Percentiles rank a stretch among this genome's conserved stretches.
phyloP scores from a whole-genome alignment of 2,888 invertebrate species.

The Torymus auratus region DNA sequence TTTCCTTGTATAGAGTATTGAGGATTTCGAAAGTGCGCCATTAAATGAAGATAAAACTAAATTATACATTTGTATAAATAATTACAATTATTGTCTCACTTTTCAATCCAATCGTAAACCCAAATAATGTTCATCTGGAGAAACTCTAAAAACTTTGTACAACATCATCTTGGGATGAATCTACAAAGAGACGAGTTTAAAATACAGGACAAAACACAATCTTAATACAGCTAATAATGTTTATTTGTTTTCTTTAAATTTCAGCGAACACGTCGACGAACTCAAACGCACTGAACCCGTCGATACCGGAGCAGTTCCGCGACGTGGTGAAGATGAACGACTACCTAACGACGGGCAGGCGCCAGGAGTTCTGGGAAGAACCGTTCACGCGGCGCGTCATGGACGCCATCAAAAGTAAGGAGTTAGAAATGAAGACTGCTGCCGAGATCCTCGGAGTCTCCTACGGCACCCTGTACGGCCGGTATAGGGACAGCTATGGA shows the following conservation, averaged over 20 bases:
- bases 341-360: conserved; percentile 88
- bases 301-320: conserved; percentile 76
- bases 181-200: too few species aligned
- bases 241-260: conserved; percentile 6
- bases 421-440: conserved; percentile 95
- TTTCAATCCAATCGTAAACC: too few species aligned
- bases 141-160: conserved; percentile 3
- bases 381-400: conserved; percentile 91
- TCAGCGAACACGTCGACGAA: conserved; percentile 71
- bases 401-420: conserved; percentile 93
- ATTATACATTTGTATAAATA: too few species aligned
- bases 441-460: conserved; percentile 93
- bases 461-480: conserved; percentile 92
- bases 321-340: conserved; percentile 92
- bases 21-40: too few species aligned
- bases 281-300: conserved; percentile 72
- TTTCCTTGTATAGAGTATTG: too few species aligned
- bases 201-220: too few species aligned
- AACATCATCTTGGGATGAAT: too few species aligned
- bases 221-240: too few species aligned
- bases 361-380: conserved; percentile 96
- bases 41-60: too few species aligned
- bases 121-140: too few species aligned
- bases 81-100: not conserved
- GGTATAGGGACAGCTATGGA: conserved; percentile 92